Conservation (phyloP, 2,113 vertebrate genomes). For the Pao palembangensis region DNA sequence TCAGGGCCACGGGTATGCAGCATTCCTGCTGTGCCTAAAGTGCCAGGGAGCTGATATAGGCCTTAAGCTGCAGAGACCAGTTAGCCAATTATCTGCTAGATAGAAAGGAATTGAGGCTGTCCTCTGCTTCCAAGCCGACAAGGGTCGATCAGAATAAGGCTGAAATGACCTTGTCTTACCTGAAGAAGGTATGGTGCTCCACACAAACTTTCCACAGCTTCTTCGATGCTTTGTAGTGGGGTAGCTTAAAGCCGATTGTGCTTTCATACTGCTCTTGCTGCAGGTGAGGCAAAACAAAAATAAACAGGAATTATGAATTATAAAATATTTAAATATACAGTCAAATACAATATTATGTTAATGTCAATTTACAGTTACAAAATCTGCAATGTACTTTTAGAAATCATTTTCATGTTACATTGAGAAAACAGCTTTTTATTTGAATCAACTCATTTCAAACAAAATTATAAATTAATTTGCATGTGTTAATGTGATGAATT, state of each 20-base stretch:
- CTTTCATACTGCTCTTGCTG: conserved; percentile 93
- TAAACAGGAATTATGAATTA: not conserved
- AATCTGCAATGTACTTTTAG: too few species aligned
- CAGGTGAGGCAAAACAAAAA: conserved; percentile 23
- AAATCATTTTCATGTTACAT: too few species aligned
- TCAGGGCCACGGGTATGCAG: not conserved
- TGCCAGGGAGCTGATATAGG: conserved; percentile 27
- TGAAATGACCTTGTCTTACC: conserved; percentile 68
- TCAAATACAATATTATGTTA: too few species aligned
- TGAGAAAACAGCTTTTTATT: too few species aligned
- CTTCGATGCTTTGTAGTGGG: conserved; percentile 93
- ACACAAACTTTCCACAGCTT: conserved; percentile 97
- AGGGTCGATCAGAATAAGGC: conserved; percentile 8
- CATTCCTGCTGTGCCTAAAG: conserved; percentile 24
- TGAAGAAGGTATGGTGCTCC: conserved; percentile 97
- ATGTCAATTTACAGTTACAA: too few species aligned
- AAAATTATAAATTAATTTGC: too few species aligned
- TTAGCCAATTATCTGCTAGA: conserved; percentile 50
- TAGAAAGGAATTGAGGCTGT: conserved; percentile 12
- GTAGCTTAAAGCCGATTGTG: conserved; percentile 91
- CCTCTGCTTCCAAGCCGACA: conserved; percentile 27
- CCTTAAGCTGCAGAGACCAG: conserved; percentile 32
- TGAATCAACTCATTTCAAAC: too few species aligned
- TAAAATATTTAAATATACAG: not conserved
- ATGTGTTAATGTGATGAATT: too few species aligned